Conservation (phyloP, 1,140 invertebrate genomes). For the Hormaphis cornu region DNA sequence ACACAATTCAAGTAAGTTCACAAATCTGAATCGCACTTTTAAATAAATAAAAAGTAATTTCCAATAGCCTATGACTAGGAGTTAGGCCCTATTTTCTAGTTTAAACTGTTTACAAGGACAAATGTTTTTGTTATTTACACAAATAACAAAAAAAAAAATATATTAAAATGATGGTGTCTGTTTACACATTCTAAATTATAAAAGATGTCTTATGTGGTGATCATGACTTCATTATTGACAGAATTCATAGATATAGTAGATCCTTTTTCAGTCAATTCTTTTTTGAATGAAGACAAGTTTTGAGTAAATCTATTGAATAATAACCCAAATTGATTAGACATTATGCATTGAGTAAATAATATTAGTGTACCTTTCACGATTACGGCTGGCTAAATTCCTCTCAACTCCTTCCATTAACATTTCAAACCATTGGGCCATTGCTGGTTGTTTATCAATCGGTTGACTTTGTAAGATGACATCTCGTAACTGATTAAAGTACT, state of each 20-base stretch:
- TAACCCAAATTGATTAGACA: background rate
- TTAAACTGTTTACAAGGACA: background rate
- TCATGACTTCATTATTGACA: conserved; percentile 64
- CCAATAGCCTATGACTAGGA: conserved; percentile 31
- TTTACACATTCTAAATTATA: background rate
- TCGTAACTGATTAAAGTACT: conserved; percentile 72
- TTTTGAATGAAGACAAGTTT: conserved; percentile 89
- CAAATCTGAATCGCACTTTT: background rate
- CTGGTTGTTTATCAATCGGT: conserved; percentile 79
- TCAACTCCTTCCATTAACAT: conserved; percentile 95
- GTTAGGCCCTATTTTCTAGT: conserved; percentile 23
- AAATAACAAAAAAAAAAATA: conserved; percentile 9
- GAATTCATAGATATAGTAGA: conserved; percentile 54
- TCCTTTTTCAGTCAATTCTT: conserved; percentile 92
- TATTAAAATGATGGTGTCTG: background rate
- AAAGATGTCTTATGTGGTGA: conserved; percentile 47
- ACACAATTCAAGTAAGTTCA: background rate
- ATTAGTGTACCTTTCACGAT: conserved; percentile 78
- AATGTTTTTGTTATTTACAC: conserved; percentile 25
- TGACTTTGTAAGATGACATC: conserved; percentile 83
- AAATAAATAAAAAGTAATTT: conserved; percentile 7
- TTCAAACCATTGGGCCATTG: conserved; percentile 90
- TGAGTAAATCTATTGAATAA: conserved; percentile 78
- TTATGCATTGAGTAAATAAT: background rate
- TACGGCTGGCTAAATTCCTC: conserved; percentile 88